phyloP scores from a whole-genome alignment of 2,113 vertebrate species.

The Camarhynchus parvulus region DNA sequence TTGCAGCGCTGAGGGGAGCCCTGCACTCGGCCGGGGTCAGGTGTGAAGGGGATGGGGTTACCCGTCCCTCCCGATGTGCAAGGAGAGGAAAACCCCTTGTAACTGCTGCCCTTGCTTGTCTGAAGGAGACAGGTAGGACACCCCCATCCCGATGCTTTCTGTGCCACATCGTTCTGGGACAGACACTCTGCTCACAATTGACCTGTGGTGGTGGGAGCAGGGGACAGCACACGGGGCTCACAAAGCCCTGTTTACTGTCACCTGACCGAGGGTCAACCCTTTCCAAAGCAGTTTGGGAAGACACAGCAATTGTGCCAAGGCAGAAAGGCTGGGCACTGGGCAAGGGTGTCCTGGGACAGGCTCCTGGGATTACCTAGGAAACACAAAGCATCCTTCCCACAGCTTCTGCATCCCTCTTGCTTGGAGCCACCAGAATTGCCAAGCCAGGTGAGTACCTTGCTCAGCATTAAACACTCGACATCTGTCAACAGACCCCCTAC shows the following conservation, averaged over 20 bases:
- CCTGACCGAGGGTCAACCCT: not conserved
- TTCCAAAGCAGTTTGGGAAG: not conserved
- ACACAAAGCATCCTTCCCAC: not conserved
- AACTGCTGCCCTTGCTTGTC: not conserved
- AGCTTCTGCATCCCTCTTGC: not conserved
- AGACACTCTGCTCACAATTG: rapidly evolving
- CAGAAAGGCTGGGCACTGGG: not conserved
- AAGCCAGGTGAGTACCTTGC: not conserved
- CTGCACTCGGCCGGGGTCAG: not conserved
- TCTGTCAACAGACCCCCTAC: conserved; percentile 16
- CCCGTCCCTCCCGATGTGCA: not conserved
- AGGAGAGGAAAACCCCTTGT: not conserved
- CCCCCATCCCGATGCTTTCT: rapidly evolving
- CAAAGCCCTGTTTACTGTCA: not conserved
- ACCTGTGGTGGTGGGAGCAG: not conserved
- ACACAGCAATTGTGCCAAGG: rapidly evolving
- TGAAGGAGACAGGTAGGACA: not conserved
- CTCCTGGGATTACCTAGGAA: not conserved
- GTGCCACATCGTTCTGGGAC: rapidly evolving
- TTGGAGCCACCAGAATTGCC: not conserved
- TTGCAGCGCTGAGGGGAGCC: not conserved
- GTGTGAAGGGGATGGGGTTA: not conserved
- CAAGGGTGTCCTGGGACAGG: not conserved
- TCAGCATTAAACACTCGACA: not conserved
- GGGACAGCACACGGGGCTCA: not conserved